phyloP scores from a whole-genome alignment of 2,888 invertebrate species.

The Drosophila borborema region DNA sequence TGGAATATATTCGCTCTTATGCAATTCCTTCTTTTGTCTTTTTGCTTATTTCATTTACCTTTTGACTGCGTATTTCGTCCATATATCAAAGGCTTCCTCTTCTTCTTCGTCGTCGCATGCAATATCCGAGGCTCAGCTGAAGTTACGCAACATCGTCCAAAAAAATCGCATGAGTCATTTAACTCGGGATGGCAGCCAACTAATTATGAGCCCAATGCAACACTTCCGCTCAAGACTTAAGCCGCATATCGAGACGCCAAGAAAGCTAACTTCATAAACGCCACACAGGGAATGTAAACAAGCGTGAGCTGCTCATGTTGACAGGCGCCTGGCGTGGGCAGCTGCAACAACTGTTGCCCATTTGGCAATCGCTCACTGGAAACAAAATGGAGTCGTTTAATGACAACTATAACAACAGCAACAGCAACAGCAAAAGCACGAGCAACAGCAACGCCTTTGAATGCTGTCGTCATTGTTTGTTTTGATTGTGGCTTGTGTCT shows the following conservation, averaged over 20 bases:
- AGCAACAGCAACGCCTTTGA: slow-evolving; percentile 19
- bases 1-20: background rate
- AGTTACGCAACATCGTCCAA: slow-evolving; percentile 42
- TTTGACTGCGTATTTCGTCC: slow-evolving; percentile 1
- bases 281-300: slow-evolving; percentile 43
- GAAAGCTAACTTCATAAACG: slow-evolving; percentile 25
- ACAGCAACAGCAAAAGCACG: slow-evolving; percentile 27
- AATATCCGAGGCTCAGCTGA: slow-evolving; percentile 15
- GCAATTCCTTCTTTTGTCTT: background rate
- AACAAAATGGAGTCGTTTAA: slow-evolving; percentile 75
- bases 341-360: slow-evolving; percentile 23
- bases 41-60: slow-evolving; percentile 16
- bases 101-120: slow-evolving; percentile 19
- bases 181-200: slow-evolving; percentile 50
- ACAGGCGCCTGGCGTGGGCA: slow-evolving; percentile 65
- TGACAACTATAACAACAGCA: slow-evolving; percentile 46
- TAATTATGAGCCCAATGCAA: slow-evolving; percentile 63
- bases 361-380: slow-evolving; percentile 61
- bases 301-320: slow-evolving; percentile 34
- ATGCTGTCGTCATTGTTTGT: slow-evolving; percentile 27
- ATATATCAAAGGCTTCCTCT: slow-evolving; percentile 1
- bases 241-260: slow-evolving; percentile 9
- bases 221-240: slow-evolving; percentile 60
- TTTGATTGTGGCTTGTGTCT: slow-evolving; percentile 25
- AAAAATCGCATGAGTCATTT: slow-evolving; percentile 71